Conservation (phyloP, 2,888 invertebrate species). For the Hemicrepidius hirtus region DNA sequence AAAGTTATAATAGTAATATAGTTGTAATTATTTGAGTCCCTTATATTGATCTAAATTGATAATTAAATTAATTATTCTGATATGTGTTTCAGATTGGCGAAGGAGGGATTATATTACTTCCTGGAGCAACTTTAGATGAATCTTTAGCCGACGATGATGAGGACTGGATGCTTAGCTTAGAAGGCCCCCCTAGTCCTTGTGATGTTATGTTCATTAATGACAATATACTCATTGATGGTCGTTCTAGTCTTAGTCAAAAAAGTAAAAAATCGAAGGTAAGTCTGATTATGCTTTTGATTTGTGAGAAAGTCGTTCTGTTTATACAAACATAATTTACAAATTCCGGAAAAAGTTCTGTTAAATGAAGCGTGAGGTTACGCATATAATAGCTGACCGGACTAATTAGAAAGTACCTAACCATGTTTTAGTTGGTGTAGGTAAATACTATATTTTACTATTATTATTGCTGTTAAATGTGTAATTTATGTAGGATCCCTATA, state of each 20-base stretch:
- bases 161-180: slow-evolving; percentile 73
- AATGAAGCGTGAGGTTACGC: slow-evolving; percentile 26
- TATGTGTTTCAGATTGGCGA: slow-evolving; percentile 75
- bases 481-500: no score
- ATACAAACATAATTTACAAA: slow-evolving; percentile 23
- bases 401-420: slow-evolving; percentile 21
- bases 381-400: slow-evolving; percentile 2
- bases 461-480: neutral
- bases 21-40: neutral
- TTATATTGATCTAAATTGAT: neutral
- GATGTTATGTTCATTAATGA: slow-evolving; percentile 90
- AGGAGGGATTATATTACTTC: slow-evolving; percentile 77
- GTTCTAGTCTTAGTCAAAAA: slow-evolving; percentile 84
- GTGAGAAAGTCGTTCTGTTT: slow-evolving; percentile 20
- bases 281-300: slow-evolving; percentile 45
- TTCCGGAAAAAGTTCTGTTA: slow-evolving; percentile 17
- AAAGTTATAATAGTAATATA: neutral
- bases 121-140: slow-evolving; percentile 76
- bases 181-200: slow-evolving; percentile 86
- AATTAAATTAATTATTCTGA: neutral
- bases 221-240: slow-evolving; percentile 92
- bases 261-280: slow-evolving; percentile 78
- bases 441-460: neutral
- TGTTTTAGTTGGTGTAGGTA: neutral
- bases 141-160: slow-evolving; percentile 78